Evolutionary conservation across 2,797 vertebrate genomes (phyloP), one percentile per base, ranked within the genome.

Genomic region (Petrocephalus schoutedeni): DNA sequence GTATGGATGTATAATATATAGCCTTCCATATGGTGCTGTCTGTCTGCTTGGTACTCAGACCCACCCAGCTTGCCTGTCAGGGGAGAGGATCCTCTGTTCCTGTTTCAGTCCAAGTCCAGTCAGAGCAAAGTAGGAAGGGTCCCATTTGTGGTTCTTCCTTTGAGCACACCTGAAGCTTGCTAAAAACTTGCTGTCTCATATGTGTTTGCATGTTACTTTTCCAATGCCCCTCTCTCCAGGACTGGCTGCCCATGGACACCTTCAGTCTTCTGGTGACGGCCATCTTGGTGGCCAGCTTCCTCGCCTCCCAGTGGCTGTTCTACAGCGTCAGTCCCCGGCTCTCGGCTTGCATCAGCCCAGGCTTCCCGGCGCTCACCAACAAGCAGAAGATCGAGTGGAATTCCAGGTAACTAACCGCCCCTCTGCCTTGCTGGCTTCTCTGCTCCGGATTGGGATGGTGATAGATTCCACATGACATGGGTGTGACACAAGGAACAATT

Each of bases 341-440:
- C 86, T 97, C 96, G 19, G 89, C 92, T 86, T 93, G 90, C 87
- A 71, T 97, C 92, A 95, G 93, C 90, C 88, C 94, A 85, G 95
- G 95, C 90, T 97, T 95, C 93, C 93, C 89, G 80, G 91, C 51
- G 83, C 95, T 97, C 88, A 95, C 89, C 89, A 87, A 87, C 57
- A 93, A 94, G 88, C 95, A 96, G 94, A 96, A 94, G 93, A 96
- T 96, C 0, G 97, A 97, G 92, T 97, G 97, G 97, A 97, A 96
- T 93, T 96, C 96, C 93, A 97, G 97, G 97, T 97, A 95, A 7
- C 5, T 32, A 41, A 74, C 5, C 1, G 16, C 36, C 89, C 82
- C 67, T 87, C 32, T 32, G 54, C 28, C 12, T 32, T 56, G 9
- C 28, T 28, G 28, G 28, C 28, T 28, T 28, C 10, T 49, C 41